phyloP scores from a whole-genome alignment of 2,888 invertebrate species.

The Ophion ellenae region DNA sequence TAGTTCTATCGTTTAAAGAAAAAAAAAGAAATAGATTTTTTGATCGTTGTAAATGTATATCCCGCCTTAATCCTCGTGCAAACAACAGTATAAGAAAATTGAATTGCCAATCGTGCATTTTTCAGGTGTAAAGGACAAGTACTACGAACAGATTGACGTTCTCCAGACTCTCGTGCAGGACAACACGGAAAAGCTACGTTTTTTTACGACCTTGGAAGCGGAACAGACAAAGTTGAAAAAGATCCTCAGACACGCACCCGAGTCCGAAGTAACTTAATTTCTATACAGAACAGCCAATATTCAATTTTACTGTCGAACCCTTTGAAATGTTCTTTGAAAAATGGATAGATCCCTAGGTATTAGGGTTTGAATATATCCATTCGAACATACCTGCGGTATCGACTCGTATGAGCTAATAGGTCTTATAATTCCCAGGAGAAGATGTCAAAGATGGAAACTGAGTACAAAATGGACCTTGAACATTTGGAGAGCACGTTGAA shows the following conservation, averaged over 20 bases:
- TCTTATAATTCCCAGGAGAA: conserved; percentile 70
- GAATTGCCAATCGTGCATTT: no score
- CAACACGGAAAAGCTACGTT: conserved; percentile 86
- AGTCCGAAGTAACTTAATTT: conserved; percentile 71
- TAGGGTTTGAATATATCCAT: no score
- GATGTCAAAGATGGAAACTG: conserved; percentile 75
- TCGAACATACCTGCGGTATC: background rate
- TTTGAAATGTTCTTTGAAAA: no score
- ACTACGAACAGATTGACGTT: conserved; percentile 80
- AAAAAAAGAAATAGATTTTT: no score
- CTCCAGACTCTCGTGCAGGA: conserved; percentile 84
- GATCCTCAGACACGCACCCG: conserved; percentile 76
- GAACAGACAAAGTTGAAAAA: conserved; percentile 85
- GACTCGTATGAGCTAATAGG: background rate
- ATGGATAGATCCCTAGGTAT: no score
- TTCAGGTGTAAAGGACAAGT: conserved; percentile 78
- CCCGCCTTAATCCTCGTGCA: no score
- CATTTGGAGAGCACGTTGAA: conserved; percentile 81
- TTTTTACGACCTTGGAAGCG: conserved; percentile 85
- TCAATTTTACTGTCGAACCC: background rate
- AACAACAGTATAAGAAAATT: background rate
- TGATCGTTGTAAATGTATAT: no score
- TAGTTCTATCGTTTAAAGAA: no score
- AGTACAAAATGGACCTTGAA: conserved; percentile 81
- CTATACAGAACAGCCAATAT: conserved; percentile 8